Evolutionary conservation across 2,113 vertebrate genomes (phyloP).

Genomic region (Poeciliopsis retropinna): DNA sequence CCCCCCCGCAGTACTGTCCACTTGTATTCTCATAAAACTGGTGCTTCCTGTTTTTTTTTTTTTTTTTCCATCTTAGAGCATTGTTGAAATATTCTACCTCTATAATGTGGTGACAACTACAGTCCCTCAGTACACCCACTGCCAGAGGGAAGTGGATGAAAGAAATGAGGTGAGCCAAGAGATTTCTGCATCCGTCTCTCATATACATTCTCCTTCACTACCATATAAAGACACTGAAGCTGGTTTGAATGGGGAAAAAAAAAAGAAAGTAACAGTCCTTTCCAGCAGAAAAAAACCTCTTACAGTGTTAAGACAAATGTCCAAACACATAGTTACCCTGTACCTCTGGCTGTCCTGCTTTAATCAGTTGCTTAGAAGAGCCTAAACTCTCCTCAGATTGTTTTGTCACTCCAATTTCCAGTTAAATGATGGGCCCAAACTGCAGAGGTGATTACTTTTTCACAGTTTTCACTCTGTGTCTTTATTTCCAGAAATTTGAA

Average conservation of each 20-base stretch:
- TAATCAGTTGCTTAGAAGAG: constrained; percentile 22
- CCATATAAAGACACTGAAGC: constrained; percentile 61
- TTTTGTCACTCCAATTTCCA: constrained; percentile 13
- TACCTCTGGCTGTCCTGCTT: constrained; percentile 20
- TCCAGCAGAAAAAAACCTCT: constrained; percentile 13
- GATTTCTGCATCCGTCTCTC: constrained; percentile 43
- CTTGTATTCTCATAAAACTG: constrained; percentile 14
- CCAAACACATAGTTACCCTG: constrained; percentile 1
- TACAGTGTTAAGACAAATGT: constrained; percentile 15
- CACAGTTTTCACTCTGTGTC: constrained; percentile 4
- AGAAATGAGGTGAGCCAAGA: constrained; percentile 52
- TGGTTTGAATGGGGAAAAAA: constrained; percentile 41
- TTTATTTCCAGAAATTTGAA: constrained; percentile 24
- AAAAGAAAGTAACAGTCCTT: constrained; percentile 7
- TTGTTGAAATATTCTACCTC: constrained; percentile 26
- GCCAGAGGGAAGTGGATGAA: constrained; percentile 56
- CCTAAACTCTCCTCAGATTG: not conserved
- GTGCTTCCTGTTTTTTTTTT: constrained; percentile 3
- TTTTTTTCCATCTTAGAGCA: constrained; percentile 14
- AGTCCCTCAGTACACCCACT: constrained; percentile 32
- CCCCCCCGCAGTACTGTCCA: constrained; percentile 4
- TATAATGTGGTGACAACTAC: constrained; percentile 50
- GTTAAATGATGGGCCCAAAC: constrained; percentile 16
- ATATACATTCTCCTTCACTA: constrained; percentile 30
- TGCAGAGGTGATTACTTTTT: constrained; percentile 4